Evolutionary conservation across 1,140 invertebrate genomes (phyloP).

Genomic region (Pseudobourletiella spinata): DNA sequence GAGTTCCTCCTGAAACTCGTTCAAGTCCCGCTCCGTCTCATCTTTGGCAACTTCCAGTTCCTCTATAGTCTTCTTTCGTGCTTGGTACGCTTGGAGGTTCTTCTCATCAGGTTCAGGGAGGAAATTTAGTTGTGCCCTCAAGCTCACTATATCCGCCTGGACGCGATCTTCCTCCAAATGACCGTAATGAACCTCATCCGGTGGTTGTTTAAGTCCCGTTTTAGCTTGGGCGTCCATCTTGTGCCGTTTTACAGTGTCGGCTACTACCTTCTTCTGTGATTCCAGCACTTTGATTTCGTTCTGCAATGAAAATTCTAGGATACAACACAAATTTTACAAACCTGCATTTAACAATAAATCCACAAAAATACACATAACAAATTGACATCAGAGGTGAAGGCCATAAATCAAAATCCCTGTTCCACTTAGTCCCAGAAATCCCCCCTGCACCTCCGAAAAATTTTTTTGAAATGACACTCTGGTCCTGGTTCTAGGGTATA

Average conservation of each 20-base stretch:
- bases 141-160: slow-evolving; percentile 13
- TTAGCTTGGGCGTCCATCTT: slow-evolving; percentile 18
- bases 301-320: too few relatives aligned
- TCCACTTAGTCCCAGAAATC: too few relatives aligned
- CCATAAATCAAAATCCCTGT: too few relatives aligned
- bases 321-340: too few relatives aligned
- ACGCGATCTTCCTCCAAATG: slow-evolving; percentile 9
- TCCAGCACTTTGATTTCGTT: too few relatives aligned
- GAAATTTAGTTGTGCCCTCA: background rate
- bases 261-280: slow-evolving; percentile 13
- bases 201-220: slow-evolving; percentile 29
- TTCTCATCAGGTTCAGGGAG: slow-evolving; percentile 37
- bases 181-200: slow-evolving; percentile 19
- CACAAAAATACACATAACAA: too few relatives aligned
- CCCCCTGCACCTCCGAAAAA: too few relatives aligned
- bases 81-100: slow-evolving; percentile 54
- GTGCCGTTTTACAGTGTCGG: slow-evolving; percentile 5
- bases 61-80: slow-evolving; percentile 46
- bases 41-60: slow-evolving; percentile 45
- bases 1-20: slow-evolving; percentile 45
- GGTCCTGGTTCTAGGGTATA: too few relatives aligned
- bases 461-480: too few relatives aligned
- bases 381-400: too few relatives aligned
- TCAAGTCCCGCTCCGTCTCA: slow-evolving; percentile 45
- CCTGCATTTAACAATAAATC: too few relatives aligned